Base-by-base conservation (phyloP, 2,113 vertebrate species). In the Anhinga rufa region DNA sequence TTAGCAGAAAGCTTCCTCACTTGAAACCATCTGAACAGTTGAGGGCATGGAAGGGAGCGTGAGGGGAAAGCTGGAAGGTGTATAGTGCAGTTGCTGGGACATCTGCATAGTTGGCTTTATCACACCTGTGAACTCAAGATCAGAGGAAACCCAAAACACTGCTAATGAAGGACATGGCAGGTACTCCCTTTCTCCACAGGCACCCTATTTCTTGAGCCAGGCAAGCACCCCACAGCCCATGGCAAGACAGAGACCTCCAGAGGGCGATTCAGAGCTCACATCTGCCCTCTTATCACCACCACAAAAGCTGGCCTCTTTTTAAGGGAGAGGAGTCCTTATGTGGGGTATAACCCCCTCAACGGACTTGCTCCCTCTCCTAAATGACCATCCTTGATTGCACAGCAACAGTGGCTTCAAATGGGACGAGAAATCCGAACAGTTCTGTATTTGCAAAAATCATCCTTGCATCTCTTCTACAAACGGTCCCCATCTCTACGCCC, bases 131-230 rank as follows among this genome's bases (percentile, higher is more conserved):
- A 77, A 62, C 51, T 52, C 18, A 5, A 8, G 21, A n/a, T 17
- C 14, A 88, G 40, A 55, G 42, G 25, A 80, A 70, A 62, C 10
- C 6, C 49, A 6, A 7, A 5, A 0, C n/a, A 19, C 8, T 2
- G 1, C 18, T 34, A 46, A 18, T 4, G 5, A 32, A 38, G 52
- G 31, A 20, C 28, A 10, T 0, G 1, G 44, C 42, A 17, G 17
- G 72, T 24, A n/a, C 32, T 70, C 17, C 14, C 1, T 5, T 15
- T 32, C 57, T 54, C 52, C 2, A 0, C 0, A 17, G 24, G 6
- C 34, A 49, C 4, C 6, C 13, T 6, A 2, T 17, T n/a, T 17
- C 28, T 6, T 9, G 10, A 58, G 12, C n/a, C 46, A 40, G 25
- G 10, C 9, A 54, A 80, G n/a, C 20, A 57, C 6, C 49, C 18